These are phyloP conservation scores for Bombylius discolor DNA, from an alignment of 2,888 invertebrate species.

Conservation along the genomic window DNA sequence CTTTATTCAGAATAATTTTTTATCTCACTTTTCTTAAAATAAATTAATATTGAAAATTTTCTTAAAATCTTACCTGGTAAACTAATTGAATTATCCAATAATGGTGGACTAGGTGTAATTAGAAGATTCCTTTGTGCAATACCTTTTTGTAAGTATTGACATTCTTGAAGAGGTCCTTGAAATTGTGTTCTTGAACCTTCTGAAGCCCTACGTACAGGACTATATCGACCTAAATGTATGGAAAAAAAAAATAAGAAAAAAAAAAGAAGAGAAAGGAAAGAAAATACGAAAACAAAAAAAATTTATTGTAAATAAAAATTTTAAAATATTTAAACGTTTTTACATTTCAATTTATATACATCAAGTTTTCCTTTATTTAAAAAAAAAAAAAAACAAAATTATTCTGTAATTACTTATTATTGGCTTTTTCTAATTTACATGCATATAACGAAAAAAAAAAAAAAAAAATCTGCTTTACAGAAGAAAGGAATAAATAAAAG, in stretches of 20 bases:
- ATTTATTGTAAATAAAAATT: no score
- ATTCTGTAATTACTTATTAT: no score
- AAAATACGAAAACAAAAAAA: no score
- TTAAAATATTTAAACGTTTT: no score
- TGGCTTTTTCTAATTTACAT: no score
- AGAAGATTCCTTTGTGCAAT: constrained; percentile 35
- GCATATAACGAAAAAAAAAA: no score
- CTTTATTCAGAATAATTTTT: background rate
- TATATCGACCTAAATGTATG: constrained; percentile 47
- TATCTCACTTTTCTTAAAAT: no score
- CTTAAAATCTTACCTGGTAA: constrained; percentile 30
- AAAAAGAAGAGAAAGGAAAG: background rate
- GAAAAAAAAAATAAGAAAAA: background rate
- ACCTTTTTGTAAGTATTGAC: constrained; percentile 57
- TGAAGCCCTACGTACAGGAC: constrained; percentile 80
- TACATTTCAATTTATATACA: no score
- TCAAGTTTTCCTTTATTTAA: no score
- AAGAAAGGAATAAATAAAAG: no score
- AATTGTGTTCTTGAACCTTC: constrained; percentile 49
- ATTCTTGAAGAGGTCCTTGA: constrained; percentile 61
- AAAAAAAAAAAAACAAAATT: no score
- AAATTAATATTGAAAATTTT: background rate
- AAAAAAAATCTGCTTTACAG: no score
- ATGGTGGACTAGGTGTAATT: constrained; percentile 35
- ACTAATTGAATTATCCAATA: constrained; percentile 37